Evolutionary conservation across 1,140 invertebrate genomes (phyloP), one percentile per base, ranked within the genome.

Genomic region (Orius insidiosus): DNA sequence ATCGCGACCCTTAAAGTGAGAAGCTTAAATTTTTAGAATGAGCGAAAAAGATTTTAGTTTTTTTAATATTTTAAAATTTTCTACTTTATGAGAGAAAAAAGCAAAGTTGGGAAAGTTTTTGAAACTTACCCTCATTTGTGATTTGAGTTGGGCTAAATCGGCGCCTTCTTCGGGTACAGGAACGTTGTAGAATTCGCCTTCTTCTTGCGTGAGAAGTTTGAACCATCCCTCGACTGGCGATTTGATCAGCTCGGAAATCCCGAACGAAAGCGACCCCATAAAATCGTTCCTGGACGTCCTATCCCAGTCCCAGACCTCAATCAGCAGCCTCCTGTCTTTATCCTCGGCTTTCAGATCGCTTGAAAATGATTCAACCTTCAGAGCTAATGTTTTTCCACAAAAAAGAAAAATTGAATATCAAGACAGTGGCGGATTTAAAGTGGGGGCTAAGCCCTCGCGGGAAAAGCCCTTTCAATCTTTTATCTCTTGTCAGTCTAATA

Each of bases 251-350:
- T 98, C 95, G 2, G 90, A 96, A 30, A 98, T 90, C 0, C 95
- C 95, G 63, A 99, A 99, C 0, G 92, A 97, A 5, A 99, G 63
- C 0, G 94, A 94, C 3, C 95, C 95, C 95, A 98, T 99, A 59
- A 98, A 99, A 64, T 99, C 95, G 63, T 99, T 98, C 6, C 94
- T 74, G 7, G 93, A 97, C 16, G 95, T 98, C 38, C 94, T 70
- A 68, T 98, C 95, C 95, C 95, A 99, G 65, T 99, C 96, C 95
- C 95, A 98, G 0, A 97, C 71, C 68, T 97, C 94, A 55, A 99
- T 76, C 30, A 96, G 72, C 11, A 99, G 66, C 49, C 95, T 71
- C n/a, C 93, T 75, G 61, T 98, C 89, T 63, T 96, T 95, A 63
- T 99, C 95, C 60, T 96, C 90, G 0, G 84, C 63, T 60, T 88